Evolutionary conservation across 2,797 vertebrate genomes (phyloP), one percentile per base, ranked within the genome.

Genomic region (Enteromius argenteus): DNA sequence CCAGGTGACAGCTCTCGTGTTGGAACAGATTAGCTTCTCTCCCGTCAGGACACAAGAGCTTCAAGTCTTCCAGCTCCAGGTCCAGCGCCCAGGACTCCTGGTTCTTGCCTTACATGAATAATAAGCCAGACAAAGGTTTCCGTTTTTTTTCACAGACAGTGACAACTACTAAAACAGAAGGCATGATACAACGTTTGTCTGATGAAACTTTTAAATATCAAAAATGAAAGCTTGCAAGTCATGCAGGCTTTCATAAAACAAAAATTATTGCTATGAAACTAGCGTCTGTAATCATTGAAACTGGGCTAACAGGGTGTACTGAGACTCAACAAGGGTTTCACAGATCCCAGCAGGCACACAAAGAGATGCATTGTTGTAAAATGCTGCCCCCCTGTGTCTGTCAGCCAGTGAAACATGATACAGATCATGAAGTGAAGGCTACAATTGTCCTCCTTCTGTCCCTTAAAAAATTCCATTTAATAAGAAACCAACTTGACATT

Each of bases 81-180:
- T 96, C 95, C 90, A 95, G 83, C 19, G 95, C 95, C 95, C 95
- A 96, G 0, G 95, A 96, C 84, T 96, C 95, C 91, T 93, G 94
- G 89, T 96, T 95, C 84, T 91, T 95, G 86, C 95, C 95, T 96
- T 84, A 80, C 9, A 21, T 32, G 81, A 42, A 49, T 23, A 79
- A 83, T 15, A 77, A 80, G 35, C 46, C 71, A 32, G 19, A 21
- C 46, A 83, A 62, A 27, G 62, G 11, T 53, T 62, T 35, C 13
- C 10, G 8, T 9, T 13, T 13, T 44, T 44, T 44, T 46, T 69
- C n/a, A 46, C 21, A 53, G 10, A 42, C 6, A 44, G 19, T 3
- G 3, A 51, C 27, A 30, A 60, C 39, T 58, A 62, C 35, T 56
- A 23, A 46, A 71, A n/a, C 77, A 35, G 0, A 17, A 46, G 17